phyloP scores from a whole-genome alignment of 2,797 vertebrate genomes.

The Chelidonichthys spinosus region DNA sequence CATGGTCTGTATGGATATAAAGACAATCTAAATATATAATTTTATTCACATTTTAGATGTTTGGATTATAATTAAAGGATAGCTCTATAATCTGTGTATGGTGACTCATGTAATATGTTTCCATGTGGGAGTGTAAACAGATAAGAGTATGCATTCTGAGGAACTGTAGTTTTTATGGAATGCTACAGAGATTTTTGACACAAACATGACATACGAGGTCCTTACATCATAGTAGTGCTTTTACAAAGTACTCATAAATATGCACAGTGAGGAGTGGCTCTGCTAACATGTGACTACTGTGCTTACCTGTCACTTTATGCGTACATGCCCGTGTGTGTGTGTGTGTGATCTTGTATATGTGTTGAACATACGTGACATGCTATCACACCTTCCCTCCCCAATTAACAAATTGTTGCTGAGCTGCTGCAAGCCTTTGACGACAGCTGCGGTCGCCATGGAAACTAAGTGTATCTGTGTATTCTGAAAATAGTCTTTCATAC shows the following conservation, averaged over 20 bases:
- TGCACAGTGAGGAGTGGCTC: conserved; percentile 50
- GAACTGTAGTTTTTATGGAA: conserved; percentile 25
- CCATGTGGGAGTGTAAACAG: conserved; percentile 32
- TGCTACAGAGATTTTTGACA: conserved; percentile 37
- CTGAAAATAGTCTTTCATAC: conserved; percentile 65
- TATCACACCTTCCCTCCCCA: conserved; percentile 59
- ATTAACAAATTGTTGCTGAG: conserved; percentile 64
- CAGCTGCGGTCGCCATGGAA: conserved; percentile 79
- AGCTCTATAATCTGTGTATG: background rate
- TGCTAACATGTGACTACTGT: conserved; percentile 40
- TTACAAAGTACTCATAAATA: conserved; percentile 47
- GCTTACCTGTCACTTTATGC: conserved; percentile 33
- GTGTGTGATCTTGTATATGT: conserved; percentile 27
- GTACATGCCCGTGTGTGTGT: conserved; percentile 30
- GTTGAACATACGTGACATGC: conserved; percentile 53
- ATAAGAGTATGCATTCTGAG: conserved; percentile 17
- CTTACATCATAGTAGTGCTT: conserved; percentile 37
- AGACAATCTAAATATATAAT: background rate
- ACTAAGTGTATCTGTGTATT: conserved; percentile 70
- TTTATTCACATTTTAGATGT: conserved; percentile 5
- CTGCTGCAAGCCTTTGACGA: conserved; percentile 58
- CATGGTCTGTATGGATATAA: background rate
- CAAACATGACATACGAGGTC: conserved; percentile 36
- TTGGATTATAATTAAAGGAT: conserved; percentile 3
- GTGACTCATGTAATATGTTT: conserved; percentile 9